Percentiles rank a stretch among this genome's conserved stretches.
Conservation (phyloP, 2,113 vertebrate genomes). For the Nipponia nippon region DNA sequence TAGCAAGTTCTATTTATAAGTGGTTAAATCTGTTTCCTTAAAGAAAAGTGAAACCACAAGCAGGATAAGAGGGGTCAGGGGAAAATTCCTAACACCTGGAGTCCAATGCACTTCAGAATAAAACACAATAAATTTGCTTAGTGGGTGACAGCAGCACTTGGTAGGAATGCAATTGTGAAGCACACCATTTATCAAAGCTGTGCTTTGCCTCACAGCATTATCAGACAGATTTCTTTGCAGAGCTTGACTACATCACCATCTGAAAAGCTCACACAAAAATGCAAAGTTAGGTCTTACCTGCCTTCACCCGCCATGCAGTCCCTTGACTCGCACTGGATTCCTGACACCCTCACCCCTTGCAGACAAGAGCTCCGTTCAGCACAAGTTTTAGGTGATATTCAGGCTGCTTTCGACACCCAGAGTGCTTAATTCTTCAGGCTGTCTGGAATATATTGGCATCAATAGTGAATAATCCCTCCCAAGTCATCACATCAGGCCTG, state of each 20-base stretch:
- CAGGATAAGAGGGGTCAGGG: neutral
- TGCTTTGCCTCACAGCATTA: neutral
- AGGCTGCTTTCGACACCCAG: neutral
- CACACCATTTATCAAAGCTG: neutral
- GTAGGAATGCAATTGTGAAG: neutral
- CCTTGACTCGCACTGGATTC: neutral
- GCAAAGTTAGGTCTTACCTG: neutral
- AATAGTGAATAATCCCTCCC: slow-evolving; percentile 37
- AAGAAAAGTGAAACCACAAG: neutral
- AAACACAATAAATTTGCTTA: neutral
- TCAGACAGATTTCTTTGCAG: neutral
- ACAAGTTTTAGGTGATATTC: neutral
- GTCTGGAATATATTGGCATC: slow-evolving; percentile 51
- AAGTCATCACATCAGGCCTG: slow-evolving; percentile 29
- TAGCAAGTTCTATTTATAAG: neutral
- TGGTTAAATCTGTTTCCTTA: neutral
- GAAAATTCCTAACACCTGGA: neutral
- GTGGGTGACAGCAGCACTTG: slow-evolving; percentile 17
- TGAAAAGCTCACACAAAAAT: neutral
- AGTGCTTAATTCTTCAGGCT: slow-evolving; percentile 44
- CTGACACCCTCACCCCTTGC: neutral
- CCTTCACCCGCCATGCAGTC: neutral
- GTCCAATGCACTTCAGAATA: neutral
- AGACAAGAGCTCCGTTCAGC: neutral
- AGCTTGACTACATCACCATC: neutral